phyloP scores from a whole-genome alignment of 2,113 vertebrate species.

The Corydoras sp. region DNA sequence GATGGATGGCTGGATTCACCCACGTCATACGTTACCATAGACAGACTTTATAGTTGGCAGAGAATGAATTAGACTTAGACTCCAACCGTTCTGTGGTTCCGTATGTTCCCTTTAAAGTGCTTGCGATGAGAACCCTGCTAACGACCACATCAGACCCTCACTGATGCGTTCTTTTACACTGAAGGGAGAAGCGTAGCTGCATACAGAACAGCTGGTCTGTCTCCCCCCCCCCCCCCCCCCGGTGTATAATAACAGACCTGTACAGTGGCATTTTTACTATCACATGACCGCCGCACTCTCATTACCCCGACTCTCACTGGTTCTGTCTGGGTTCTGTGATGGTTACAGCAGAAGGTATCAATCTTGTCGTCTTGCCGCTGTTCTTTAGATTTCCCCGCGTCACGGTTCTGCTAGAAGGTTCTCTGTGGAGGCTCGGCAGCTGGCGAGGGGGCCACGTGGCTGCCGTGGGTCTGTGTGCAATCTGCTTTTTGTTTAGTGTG shows the following conservation, averaged over 20 bases:
- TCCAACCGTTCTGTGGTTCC: no score
- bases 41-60: no score
- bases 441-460: slow-evolving; percentile 49
- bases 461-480: slow-evolving; percentile 10
- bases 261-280: slow-evolving; percentile 13
- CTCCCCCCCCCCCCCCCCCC: background rate
- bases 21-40: no score
- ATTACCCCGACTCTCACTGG: background rate
- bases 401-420: slow-evolving; percentile 25
- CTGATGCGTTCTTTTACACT: slow-evolving; percentile 31
- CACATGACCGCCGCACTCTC: background rate
- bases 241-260: slow-evolving; percentile 10
- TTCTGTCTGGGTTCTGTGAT: background rate
- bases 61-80: no score
- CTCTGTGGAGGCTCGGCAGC: slow-evolving; percentile 50
- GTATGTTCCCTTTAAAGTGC: no score
- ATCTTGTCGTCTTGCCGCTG: no score
- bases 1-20: no score
- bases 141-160: background rate
- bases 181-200: background rate
- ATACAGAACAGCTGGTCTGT: slow-evolving; percentile 8
- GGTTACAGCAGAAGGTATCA: no score
- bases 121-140: no score
- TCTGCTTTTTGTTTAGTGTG: slow-evolving; percentile 6
- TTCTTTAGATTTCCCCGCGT: no score